These are phyloP conservation scores for Stegodyphus mimosarum DNA, from an alignment of 1,140 invertebrate genomes.

Conservation along the genomic window DNA sequence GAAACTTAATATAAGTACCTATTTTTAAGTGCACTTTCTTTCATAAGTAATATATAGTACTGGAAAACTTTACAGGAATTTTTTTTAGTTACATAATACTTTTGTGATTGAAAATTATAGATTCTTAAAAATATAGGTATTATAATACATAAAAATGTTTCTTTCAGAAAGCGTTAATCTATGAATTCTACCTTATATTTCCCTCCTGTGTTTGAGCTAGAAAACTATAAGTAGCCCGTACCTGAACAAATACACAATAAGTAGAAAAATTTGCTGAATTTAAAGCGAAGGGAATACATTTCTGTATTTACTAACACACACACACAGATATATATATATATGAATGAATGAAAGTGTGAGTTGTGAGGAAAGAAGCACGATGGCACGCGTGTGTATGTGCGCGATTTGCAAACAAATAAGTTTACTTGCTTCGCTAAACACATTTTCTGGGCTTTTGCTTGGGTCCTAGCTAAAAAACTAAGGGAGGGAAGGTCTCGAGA, in stretches of 20 bases:
- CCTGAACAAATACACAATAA: slow-evolving; percentile 26
- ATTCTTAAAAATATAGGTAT: too few species aligned
- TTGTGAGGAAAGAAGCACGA: too few species aligned
- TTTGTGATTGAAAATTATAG: too few species aligned
- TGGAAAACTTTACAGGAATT: too few species aligned
- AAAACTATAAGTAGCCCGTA: neutral
- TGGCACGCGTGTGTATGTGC: neutral
- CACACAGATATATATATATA: slow-evolving; percentile 13
- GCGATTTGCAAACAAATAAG: slow-evolving; percentile 51
- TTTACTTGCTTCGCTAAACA: slow-evolving; percentile 17
- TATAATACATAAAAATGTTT: too few species aligned
- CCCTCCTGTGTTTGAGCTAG: neutral
- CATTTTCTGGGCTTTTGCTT: slow-evolving; percentile 5
- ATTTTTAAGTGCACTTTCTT: too few species aligned
- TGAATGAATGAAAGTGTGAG: neutral
- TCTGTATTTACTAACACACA: neutral
- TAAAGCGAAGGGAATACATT: neutral
- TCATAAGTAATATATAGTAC: too few species aligned
- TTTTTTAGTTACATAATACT: too few species aligned
- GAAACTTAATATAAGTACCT: too few species aligned
- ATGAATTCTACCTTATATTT: too few species aligned
- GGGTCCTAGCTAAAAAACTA: slow-evolving; percentile 20
- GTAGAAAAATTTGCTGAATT: slow-evolving; percentile 34
- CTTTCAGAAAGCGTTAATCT: too few species aligned
- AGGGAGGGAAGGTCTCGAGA: slow-evolving; percentile 16